Conservation (phyloP, 2,888 invertebrate genomes). For the Amphiduros pacificus region DNA sequence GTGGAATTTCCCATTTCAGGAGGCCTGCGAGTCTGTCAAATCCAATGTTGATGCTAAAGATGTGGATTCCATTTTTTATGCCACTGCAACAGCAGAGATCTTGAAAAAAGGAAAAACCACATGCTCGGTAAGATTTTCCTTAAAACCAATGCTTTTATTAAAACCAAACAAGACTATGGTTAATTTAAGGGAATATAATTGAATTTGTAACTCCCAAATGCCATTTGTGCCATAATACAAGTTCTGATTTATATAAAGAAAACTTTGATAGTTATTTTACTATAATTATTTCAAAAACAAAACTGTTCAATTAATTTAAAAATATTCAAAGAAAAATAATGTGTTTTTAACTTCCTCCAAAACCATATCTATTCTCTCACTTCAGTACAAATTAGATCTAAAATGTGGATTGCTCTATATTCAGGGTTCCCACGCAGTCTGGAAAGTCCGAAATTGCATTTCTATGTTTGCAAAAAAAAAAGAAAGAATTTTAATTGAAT, state of each 20-base stretch:
- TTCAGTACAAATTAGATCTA: too few species aligned
- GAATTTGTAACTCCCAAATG: too few species aligned
- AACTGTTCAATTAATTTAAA: background rate
- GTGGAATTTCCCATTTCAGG: constrained; percentile 37
- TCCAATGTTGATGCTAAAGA: constrained; percentile 56
- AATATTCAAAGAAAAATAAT: background rate
- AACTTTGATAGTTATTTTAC: background rate
- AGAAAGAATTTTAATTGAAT: too few species aligned
- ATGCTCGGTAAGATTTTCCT: constrained; percentile 23
- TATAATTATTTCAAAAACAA: background rate
- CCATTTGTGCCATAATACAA: too few species aligned
- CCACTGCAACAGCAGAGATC: constrained; percentile 66
- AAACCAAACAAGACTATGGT: too few species aligned
- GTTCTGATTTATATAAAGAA: too few species aligned
- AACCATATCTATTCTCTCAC: too few species aligned
- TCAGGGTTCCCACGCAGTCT: too few species aligned
- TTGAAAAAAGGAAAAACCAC: constrained; percentile 19
- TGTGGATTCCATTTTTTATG: constrained; percentile 67
- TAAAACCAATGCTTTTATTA: background rate
- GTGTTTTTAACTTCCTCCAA: background rate
- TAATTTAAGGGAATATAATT: too few species aligned
- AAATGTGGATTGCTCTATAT: too few species aligned
- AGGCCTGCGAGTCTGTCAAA: constrained; percentile 62
- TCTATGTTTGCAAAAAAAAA: too few species aligned
- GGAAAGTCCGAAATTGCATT: too few species aligned